Conservation (phyloP, 1,140 invertebrate genomes). For the Heliconius melpomene region DNA sequence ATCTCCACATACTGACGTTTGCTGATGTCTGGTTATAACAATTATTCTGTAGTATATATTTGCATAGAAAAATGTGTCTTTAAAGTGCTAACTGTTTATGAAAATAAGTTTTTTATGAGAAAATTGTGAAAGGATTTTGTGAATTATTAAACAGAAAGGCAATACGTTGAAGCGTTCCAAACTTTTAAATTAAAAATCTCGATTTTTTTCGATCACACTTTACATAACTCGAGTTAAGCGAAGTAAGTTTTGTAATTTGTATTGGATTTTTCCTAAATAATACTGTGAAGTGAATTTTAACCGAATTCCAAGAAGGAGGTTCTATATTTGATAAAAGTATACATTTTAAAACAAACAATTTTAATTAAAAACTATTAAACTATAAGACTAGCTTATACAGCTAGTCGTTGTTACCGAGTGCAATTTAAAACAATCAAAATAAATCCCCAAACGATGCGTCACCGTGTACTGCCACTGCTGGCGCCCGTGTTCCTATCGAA, state of each 20-base stretch:
- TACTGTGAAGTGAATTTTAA: not conserved
- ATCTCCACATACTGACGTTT: not conserved
- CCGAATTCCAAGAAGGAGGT: no score
- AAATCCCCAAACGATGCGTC: constrained; percentile 77
- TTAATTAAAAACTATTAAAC: not conserved
- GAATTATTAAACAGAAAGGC: constrained; percentile 5
- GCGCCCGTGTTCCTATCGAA: constrained; percentile 72
- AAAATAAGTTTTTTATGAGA: not conserved
- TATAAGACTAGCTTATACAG: not conserved
- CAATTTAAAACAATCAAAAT: constrained; percentile 55
- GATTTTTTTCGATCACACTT: not conserved
- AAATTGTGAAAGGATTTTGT: not conserved
- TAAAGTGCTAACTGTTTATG: not conserved
- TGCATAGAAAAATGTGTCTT: not conserved
- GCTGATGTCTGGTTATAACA: not conserved
- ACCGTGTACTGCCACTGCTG: constrained; percentile 68
- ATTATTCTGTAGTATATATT: not conserved
- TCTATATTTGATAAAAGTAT: no score
- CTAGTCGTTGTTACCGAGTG: constrained; percentile 5
- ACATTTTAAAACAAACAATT: no score
- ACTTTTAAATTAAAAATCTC: not conserved
- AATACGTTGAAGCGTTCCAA: not conserved
- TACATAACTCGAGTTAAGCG: not conserved
- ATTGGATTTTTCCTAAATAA: not conserved
- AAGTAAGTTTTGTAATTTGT: not conserved